phyloP scores from a whole-genome alignment of 2,113 vertebrate genomes.

The Brachionichthys hirsutus region DNA sequence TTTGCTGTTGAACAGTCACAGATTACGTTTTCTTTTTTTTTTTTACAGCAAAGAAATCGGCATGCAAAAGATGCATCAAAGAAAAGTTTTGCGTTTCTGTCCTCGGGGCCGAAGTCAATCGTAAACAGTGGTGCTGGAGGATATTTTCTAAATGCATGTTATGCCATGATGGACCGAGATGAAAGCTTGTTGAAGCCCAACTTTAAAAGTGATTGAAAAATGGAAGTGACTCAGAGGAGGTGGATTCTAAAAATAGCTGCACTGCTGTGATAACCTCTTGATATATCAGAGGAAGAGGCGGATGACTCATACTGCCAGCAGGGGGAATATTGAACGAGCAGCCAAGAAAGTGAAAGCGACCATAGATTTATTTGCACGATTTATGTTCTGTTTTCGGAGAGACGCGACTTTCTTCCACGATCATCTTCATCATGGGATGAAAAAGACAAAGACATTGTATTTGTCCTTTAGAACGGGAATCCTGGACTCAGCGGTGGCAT shows the following conservation, averaged over 20 bases:
- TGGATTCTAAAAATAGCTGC: constrained; percentile 72
- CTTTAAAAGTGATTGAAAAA: constrained; percentile 66
- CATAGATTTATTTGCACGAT: too few relatives aligned
- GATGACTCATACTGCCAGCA: constrained; percentile 72
- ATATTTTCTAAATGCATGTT: constrained; percentile 32
- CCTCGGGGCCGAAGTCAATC: constrained; percentile 3
- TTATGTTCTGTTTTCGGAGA: too few relatives aligned
- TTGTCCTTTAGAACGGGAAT: too few relatives aligned
- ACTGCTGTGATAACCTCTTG: constrained; percentile 68
- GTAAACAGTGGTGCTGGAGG: constrained; percentile 4
- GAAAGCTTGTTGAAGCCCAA: constrained; percentile 33
- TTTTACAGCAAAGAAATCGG: background rate
- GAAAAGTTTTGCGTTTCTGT: background rate
- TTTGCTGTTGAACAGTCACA: constrained; percentile 1
- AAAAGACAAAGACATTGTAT: too few relatives aligned
- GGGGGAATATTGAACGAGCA: constrained; percentile 42
- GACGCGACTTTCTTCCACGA: too few relatives aligned
- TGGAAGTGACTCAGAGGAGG: constrained; percentile 54
- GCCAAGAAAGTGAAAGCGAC: constrained; percentile 21
- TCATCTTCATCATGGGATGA: too few relatives aligned
- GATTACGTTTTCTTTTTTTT: too few relatives aligned
- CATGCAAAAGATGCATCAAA: background rate
- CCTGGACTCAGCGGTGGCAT: too few relatives aligned
- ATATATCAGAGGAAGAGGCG: constrained; percentile 73
- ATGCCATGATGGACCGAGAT: constrained; percentile 30